Percentiles rank a stretch among this genome's conserved stretches.
Conservation (phyloP, 2,797 vertebrate genomes). For the Falco cherrug region DNA sequence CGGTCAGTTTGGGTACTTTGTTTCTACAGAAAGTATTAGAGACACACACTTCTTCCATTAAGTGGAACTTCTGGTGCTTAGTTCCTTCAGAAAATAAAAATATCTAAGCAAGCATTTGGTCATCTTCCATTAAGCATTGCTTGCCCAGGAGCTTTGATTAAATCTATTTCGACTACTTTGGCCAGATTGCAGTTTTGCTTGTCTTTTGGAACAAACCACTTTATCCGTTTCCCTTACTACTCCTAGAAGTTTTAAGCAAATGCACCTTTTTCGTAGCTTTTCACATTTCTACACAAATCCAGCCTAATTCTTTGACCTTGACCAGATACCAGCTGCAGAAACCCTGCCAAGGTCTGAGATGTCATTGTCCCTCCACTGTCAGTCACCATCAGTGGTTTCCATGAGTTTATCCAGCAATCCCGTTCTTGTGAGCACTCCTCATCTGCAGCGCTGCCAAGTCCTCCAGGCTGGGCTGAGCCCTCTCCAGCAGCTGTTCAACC, state of each 20-base stretch:
- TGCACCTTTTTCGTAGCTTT: not conserved
- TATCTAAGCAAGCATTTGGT: not conserved
- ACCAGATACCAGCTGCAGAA: not conserved
- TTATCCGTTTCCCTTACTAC: not conserved
- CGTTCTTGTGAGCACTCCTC: not conserved
- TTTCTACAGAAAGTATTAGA: not conserved
- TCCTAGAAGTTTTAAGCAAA: not conserved
- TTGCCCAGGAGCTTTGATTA: not conserved
- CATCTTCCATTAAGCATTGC: not conserved
- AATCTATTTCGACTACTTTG: not conserved
- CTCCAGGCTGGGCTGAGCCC: not conserved
- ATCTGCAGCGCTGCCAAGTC: not conserved
- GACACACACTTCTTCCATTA: not conserved
- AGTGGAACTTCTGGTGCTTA: not conserved
- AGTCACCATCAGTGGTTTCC: not conserved
- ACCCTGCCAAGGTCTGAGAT: not conserved
- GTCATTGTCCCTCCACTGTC: accelerated
- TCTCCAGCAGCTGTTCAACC: not conserved
- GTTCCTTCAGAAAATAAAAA: not conserved
- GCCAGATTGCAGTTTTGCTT: not conserved
- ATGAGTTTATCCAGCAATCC: not conserved
- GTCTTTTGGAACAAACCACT: not conserved
- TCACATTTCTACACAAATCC: not conserved
- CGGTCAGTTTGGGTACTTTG: not conserved
- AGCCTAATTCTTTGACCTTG: not conserved